Percentiles rank a stretch among this genome's conserved stretches.
Evolutionary conservation across 2,797 vertebrate genomes (phyloP).

Genomic region (Poeciliopsis paucimaculata): DNA sequence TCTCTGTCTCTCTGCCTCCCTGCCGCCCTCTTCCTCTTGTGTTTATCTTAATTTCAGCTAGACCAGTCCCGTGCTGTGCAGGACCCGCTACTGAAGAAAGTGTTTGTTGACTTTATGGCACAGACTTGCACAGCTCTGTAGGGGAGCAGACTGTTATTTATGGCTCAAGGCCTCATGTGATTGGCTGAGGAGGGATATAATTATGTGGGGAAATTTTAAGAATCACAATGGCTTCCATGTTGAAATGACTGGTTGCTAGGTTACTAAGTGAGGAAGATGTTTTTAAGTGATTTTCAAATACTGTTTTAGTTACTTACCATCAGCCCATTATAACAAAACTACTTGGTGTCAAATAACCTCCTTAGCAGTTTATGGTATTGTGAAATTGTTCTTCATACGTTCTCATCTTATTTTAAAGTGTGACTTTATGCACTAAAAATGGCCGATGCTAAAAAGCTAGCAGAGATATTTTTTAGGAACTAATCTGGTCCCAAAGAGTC

Average conservation of each 20-base stretch:
- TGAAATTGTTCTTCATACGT: neutral
- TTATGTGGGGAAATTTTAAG: conserved; percentile 74
- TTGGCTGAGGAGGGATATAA: conserved; percentile 77
- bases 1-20: neutral
- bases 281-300: conserved; percentile 31
- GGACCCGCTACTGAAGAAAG: conserved; percentile 69
- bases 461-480: neutral
- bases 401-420: neutral
- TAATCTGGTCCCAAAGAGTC: neutral
- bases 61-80: conserved; percentile 60
- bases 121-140: conserved; percentile 71
- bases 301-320: conserved; percentile 9
- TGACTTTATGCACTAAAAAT: no score
- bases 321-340: neutral
- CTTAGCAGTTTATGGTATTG: neutral
- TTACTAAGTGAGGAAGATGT: conserved; percentile 58
- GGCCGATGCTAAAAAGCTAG: neutral
- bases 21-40: neutral
- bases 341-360: neutral
- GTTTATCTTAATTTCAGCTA: conserved; percentile 48
- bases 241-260: conserved; percentile 77
- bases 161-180: conserved; percentile 71
- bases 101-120: conserved; percentile 79
- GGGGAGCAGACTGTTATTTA: conserved; percentile 79
- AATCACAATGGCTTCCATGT: conserved; percentile 69